Percentiles rank a stretch among this genome's conserved stretches.
Evolutionary conservation across 2,888 invertebrate genomes (phyloP).

Genomic region (Acleris cristana): DNA sequence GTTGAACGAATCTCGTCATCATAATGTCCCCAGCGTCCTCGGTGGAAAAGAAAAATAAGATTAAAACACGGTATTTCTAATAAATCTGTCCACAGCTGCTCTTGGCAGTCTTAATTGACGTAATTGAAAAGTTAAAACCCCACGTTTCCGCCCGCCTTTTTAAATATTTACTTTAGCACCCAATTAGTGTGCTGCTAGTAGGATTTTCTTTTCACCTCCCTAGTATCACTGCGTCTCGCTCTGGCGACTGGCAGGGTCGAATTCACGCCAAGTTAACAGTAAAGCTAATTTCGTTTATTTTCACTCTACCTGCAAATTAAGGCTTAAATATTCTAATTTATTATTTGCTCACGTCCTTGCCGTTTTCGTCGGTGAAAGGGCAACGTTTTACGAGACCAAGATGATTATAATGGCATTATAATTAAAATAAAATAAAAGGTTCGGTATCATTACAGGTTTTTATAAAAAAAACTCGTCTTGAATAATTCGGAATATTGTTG

Average conservation of each 20-base stretch:
- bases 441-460: slow-evolving; percentile 3
- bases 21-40: slow-evolving; percentile 24
- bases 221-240: slow-evolving; percentile 44
- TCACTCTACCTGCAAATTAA: slow-evolving; percentile 58
- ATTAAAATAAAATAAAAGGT: not conserved
- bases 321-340: slow-evolving; percentile 56
- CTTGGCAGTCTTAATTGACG: slow-evolving; percentile 70
- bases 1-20: slow-evolving; percentile 19
- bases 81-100: slow-evolving; percentile 55
- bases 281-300: slow-evolving; percentile 66
- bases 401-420: slow-evolving; percentile 14
- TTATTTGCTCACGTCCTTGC: slow-evolving; percentile 49
- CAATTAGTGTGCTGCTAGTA: slow-evolving; percentile 72
- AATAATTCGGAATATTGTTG: too few relatives aligned
- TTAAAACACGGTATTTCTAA: slow-evolving; percentile 50
- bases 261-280: slow-evolving; percentile 49
- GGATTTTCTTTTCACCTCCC: slow-evolving; percentile 58
- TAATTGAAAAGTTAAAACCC: slow-evolving; percentile 78
- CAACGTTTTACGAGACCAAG: slow-evolving; percentile 21
- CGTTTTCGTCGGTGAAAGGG: slow-evolving; percentile 37
- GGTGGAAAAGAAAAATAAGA: slow-evolving; percentile 32
- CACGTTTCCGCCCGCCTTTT: slow-evolving; percentile 72
- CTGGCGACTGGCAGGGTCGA: slow-evolving; percentile 44
- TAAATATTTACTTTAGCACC: slow-evolving; percentile 79
- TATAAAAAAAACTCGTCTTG: not conserved